Percentiles rank a stretch among this genome's conserved stretches.
Evolutionary conservation across 2,113 vertebrate species (phyloP).

Genomic region (Ahaetulla prasina): DNA sequence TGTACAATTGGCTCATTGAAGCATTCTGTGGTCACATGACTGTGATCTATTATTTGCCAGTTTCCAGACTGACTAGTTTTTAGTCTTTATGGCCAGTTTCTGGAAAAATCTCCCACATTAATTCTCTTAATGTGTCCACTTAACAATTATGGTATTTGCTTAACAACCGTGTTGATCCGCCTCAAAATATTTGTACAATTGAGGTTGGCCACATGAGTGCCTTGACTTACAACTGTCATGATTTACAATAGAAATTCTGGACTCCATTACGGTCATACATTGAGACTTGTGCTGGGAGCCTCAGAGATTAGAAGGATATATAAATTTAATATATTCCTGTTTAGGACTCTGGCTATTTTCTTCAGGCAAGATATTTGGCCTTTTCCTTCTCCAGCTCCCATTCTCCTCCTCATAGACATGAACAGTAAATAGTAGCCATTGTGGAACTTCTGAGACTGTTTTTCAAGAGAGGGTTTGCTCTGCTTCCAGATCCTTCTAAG

Average conservation of each 20-base stretch:
- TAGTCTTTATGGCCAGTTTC: not conserved
- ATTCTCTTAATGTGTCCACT: not conserved
- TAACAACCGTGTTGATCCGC: not conserved
- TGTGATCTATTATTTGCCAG: not conserved
- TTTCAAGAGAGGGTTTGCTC: not conserved
- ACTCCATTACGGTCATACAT: not conserved
- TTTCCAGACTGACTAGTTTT: not conserved
- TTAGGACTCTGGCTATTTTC: not conserved
- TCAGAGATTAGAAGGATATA: not conserved
- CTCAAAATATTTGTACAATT: not conserved
- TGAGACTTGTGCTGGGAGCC: not conserved
- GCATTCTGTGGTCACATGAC: not conserved
- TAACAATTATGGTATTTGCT: not conserved
- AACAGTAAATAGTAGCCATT: not conserved
- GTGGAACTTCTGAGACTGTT: not conserved
- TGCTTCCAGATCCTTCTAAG: not conserved
- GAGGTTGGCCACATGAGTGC: not conserved
- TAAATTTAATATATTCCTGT: not conserved
- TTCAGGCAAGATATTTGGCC: not conserved
- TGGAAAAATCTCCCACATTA: not conserved
- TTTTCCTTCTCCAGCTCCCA: not conserved
- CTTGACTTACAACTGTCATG: not conserved
- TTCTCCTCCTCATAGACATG: not conserved
- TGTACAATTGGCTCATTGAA: not conserved
- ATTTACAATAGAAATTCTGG: not conserved